Evolutionary conservation across 2,888 invertebrate genomes (phyloP).

Genomic region (Macaria liturata): DNA sequence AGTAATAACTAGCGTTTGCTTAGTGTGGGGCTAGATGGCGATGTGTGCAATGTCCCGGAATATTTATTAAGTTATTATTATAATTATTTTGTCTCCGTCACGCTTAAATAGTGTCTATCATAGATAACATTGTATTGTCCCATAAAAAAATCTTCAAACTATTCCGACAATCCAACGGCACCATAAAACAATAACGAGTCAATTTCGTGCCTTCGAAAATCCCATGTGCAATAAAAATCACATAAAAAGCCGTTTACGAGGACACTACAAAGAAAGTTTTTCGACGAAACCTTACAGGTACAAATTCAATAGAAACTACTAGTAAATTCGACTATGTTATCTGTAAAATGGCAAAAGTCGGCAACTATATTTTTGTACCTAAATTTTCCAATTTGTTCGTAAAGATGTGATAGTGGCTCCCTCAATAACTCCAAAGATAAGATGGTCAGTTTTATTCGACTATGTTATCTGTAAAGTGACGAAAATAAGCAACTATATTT

Average conservation of each 20-base stretch:
- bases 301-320: slow-evolving; percentile 5
- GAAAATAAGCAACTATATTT: background rate
- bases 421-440: too few species aligned
- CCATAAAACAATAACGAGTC: slow-evolving; percentile 30
- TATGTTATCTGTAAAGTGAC: slow-evolving; percentile 1
- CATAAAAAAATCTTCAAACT: slow-evolving; percentile 18
- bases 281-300: slow-evolving; percentile 26
- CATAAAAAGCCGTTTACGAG: slow-evolving; percentile 16
- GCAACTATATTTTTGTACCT: background rate
- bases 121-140: background rate
- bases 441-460: too few species aligned
- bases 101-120: background rate
- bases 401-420: too few species aligned
- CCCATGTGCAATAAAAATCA: slow-evolving; percentile 27
- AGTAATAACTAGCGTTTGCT: too few species aligned
- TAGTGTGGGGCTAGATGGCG: too few species aligned
- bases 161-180: slow-evolving; percentile 20
- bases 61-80: too few species aligned
- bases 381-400: background rate
- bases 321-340: background rate
- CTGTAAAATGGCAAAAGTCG: background rate
- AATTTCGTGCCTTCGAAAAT: slow-evolving; percentile 21
- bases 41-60: too few species aligned
- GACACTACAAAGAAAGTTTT: slow-evolving; percentile 16
- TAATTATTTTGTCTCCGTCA: too few species aligned